Base-by-base conservation (phyloP, 2,888 invertebrate genomes). In the Drosophila basisetae region DNA sequence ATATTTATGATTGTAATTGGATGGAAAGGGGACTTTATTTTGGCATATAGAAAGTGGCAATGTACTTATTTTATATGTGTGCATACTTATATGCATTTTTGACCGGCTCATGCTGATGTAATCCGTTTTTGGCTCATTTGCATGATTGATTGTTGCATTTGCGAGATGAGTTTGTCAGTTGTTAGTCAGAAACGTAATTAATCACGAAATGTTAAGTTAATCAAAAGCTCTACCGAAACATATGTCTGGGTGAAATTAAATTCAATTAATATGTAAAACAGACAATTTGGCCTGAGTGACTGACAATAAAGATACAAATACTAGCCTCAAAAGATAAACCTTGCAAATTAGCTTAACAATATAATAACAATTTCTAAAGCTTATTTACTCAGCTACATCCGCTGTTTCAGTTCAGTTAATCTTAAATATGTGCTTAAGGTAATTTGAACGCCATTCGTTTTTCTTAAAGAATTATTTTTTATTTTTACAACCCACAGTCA, bases 1-100 rank as follows among this genome's bases (percentile, higher is more conserved):
- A 76, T 76, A 84, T 74, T 73, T 66, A 68, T 76, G 73, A 52
- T 65, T 71, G 68, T 77, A 73, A 79, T 80, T 73, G 71, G 18
- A 18, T 43, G 63, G 25, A 56, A 60, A 49, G 53, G 56, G 54
- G 22, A 30, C 37, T 52, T 61, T 62, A 37, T 59, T 22, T 30
- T 47, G 54, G 55, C 7, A 9, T 10, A 31, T 61, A 60, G 78
- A 76, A 69, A 76, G 77, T 76, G 22, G 6, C 37, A 41, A 49
- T 13, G 16, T 28, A 16, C 30, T 65, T 56, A 37, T 16, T 37
- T 63, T 18, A 22, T 25, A 1, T 1, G 4, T 1, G 4, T 41
- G 4, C 0, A 43, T 43, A n/a, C 4, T 4, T 39, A 43, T 47
- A 16, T 25, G 25, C 54, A 10, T 30, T 33, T 66, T 54, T 33